Conservation (phyloP, 2,888 invertebrate genomes). For the Creontiades dilutus region DNA sequence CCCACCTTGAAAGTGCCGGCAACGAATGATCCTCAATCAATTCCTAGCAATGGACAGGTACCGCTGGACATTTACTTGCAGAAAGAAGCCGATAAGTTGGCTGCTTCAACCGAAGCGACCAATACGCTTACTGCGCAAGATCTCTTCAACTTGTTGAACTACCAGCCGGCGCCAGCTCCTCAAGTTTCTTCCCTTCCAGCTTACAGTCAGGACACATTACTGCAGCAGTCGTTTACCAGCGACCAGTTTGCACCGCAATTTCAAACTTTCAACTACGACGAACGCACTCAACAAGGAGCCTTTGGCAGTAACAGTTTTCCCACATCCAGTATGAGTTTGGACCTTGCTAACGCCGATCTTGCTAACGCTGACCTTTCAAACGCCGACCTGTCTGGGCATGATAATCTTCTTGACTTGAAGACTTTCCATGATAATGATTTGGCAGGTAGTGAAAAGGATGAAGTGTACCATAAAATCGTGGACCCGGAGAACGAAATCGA, state of each 20-base stretch:
- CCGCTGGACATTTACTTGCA: slow-evolving; percentile 77
- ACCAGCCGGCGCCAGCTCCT: slow-evolving; percentile 67
- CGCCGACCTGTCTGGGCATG: slow-evolving; percentile 45
- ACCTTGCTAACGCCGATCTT: slow-evolving; percentile 19
- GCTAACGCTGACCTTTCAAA: neutral
- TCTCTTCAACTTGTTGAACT: slow-evolving; percentile 77
- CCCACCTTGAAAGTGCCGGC: slow-evolving; percentile 79
- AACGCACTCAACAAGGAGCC: slow-evolving; percentile 77
- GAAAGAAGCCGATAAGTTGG: slow-evolving; percentile 75
- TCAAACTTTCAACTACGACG: slow-evolving; percentile 80
- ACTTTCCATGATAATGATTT: slow-evolving; percentile 72
- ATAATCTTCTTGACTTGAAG: slow-evolving; percentile 56
- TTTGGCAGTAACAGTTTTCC: slow-evolving; percentile 76
- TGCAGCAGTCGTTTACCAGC: slow-evolving; percentile 47
- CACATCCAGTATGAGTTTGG: slow-evolving; percentile 76
- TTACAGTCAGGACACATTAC: slow-evolving; percentile 75
- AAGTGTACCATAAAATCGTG: slow-evolving; percentile 70
- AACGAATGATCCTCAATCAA: slow-evolving; percentile 78
- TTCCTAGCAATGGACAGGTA: slow-evolving; percentile 79
- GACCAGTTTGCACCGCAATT: slow-evolving; percentile 78
- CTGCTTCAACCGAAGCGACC: slow-evolving; percentile 76
- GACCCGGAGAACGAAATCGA: slow-evolving; percentile 65
- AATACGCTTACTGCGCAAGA: slow-evolving; percentile 77
- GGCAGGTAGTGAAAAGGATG: slow-evolving; percentile 72
- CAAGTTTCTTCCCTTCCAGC: slow-evolving; percentile 37